Percentiles rank a stretch among this genome's conserved stretches.
Conservation (phyloP, 2,888 invertebrate species). For the Ormyrus rosae region DNA sequence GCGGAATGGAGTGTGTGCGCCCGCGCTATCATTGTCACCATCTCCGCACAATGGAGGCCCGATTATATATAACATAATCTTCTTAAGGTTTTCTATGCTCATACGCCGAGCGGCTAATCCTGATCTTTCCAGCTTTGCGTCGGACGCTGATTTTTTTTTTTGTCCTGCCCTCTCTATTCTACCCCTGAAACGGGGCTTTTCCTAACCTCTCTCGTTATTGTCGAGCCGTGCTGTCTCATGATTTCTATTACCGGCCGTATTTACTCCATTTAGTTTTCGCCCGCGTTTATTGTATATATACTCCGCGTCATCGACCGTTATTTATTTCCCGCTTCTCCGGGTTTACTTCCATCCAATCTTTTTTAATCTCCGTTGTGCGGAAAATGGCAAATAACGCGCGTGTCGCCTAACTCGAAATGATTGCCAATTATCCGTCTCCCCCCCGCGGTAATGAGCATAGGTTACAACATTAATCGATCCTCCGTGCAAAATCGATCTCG, state of each 20-base stretch:
- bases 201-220: conserved; percentile 51
- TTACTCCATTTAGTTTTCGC: conserved; percentile 5
- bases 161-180: conserved; percentile 35
- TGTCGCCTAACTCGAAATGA: not conserved
- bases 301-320: too few species aligned
- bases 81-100: conserved; percentile 55
- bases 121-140: conserved; percentile 57
- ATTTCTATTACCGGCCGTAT: conserved; percentile 39
- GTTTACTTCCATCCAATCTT: too few species aligned
- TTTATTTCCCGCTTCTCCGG: too few species aligned
- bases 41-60: conserved; percentile 34
- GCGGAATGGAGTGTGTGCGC: conserved; percentile 20
- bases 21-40: conserved; percentile 52
- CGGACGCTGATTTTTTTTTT: conserved; percentile 38
- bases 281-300: too few species aligned
- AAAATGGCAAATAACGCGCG: too few species aligned
- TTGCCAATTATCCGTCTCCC: not conserved
- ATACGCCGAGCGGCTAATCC: conserved; percentile 48
- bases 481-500: too few species aligned
- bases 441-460: not conserved
- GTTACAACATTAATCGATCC: not conserved
- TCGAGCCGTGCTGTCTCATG: conserved; percentile 38
- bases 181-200: conserved; percentile 43
- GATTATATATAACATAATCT: conserved; percentile 54
- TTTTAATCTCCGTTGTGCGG: too few species aligned